Conservation (phyloP, 2,113 vertebrate species). For the Calonectris borealis region DNA sequence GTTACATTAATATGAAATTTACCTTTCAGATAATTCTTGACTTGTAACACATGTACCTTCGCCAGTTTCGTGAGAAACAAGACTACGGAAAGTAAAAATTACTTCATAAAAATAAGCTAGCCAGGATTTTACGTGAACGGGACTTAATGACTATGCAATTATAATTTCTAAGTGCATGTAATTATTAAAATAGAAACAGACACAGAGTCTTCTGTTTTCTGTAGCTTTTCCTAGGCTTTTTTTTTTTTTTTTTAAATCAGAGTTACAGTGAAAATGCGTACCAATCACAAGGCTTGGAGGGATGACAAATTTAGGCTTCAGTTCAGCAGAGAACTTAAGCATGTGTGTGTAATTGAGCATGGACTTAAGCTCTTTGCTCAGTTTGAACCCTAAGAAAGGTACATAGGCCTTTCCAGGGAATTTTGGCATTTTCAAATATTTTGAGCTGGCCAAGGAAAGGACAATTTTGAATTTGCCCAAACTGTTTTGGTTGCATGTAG, state of each 20-base stretch:
- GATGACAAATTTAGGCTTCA: not conserved
- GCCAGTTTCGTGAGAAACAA: not conserved
- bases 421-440: not conserved
- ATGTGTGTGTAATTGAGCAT: not conserved
- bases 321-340: not conserved
- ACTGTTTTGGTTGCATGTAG: not conserved
- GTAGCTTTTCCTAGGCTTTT: not conserved
- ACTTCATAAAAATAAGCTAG: not conserved
- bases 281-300: not conserved
- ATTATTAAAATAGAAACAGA: slow-evolving; percentile 39
- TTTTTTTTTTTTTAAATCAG: not conserved
- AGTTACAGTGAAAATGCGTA: not conserved
- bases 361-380: not conserved
- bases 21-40: slow-evolving; percentile 44
- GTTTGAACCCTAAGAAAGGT: not conserved
- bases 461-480: not conserved
- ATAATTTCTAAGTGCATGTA: slow-evolving; percentile 9
- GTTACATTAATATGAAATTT: slow-evolving; percentile 40
- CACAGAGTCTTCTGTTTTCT: not conserved
- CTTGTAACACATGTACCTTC: not conserved
- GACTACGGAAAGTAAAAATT: not conserved
- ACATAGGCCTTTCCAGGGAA: not conserved
- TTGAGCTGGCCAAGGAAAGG: not conserved
- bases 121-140: not conserved
- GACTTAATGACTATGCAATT: slow-evolving; percentile 25